Evolutionary conservation across 2,888 invertebrate species (phyloP), one percentile per base, ranked within the genome.

Genomic region (Steinernema carpocapsae): DNA sequence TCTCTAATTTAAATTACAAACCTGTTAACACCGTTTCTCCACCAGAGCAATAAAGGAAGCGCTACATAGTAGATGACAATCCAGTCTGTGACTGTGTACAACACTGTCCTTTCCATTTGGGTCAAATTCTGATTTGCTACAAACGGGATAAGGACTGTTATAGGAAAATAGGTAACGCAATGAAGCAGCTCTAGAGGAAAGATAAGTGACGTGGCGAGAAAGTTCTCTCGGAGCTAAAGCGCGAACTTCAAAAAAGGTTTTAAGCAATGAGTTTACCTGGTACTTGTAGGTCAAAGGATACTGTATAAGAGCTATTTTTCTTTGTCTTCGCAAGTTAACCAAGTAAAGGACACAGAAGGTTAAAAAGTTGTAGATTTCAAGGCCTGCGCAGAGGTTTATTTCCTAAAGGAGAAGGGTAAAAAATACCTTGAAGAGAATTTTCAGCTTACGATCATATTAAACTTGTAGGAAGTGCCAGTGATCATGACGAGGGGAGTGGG

Each of bases 101-200:
- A 29, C 32, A 26, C 17, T 7, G 29, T 37, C 14, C 64, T 29
- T 17, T 64, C 32, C 32, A n/a, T 29, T 37, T 64, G 64, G 29
- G 29, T 19, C 2, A 64, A 32, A 3, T 32, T 6, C 14, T 32
- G 29, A 17, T 64, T 26, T 4, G 64, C 29, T 29, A 64, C 12
- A 17, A 64, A 17, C 32, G 64, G 64, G 29, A 26, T 64, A 17
- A 64, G 29, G 17, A 64, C 64, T 3, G 64, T 32, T 1, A 64
- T 29, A 4, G 64, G 64, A 32, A 64, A n/a, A 29, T 64, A 64
- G 64, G 64, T 19, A 17, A 64, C 29, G 32, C 64, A 32, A 32
- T 64, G 64, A 7, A 64, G 64, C 26, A 64, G 32, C 2, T 26
- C 29, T 26, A 64, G 32, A 26, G 64, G 64, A n/a, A 64, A 64